Conservation (phyloP, 1,140 invertebrate species). For the Ladona fulva region DNA sequence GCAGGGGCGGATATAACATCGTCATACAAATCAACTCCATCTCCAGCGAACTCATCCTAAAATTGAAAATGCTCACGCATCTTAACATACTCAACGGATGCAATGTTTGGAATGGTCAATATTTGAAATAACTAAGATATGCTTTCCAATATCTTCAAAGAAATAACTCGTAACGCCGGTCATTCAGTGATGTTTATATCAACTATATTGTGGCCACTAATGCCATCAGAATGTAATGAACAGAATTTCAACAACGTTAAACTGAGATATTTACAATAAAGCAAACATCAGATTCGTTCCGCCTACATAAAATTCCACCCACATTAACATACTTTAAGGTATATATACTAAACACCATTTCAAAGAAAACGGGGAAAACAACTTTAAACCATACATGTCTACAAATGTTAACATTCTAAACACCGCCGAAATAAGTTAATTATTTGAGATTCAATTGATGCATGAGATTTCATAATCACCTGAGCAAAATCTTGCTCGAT, state of each 20-base stretch:
- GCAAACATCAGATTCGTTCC: too few relatives aligned
- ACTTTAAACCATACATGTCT: constrained; percentile 10
- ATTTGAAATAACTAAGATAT: not conserved
- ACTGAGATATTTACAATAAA: too few relatives aligned
- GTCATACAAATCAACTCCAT: constrained; percentile 91
- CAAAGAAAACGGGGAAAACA: not conserved
- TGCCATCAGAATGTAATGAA: too few relatives aligned
- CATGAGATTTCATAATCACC: constrained; percentile 39
- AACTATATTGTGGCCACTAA: too few relatives aligned
- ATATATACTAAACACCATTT: not conserved
- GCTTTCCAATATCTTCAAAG: not conserved
- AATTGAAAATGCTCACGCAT: constrained; percentile 21
- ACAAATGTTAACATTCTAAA: not conserved
- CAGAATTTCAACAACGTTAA: too few relatives aligned
- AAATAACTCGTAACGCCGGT: not conserved
- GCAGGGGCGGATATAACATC: constrained; percentile 82
- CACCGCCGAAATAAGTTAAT: not conserved
- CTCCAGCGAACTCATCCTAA: constrained; percentile 74
- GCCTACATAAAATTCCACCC: too few relatives aligned
- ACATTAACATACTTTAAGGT: too few relatives aligned
- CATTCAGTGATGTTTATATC: too few relatives aligned
- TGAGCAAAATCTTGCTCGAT: constrained; percentile 90
- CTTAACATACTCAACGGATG: too few relatives aligned
- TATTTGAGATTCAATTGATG: too few relatives aligned
- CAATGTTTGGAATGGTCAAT: too few relatives aligned